Evolutionary conservation across 1,140 invertebrate species (phyloP), one percentile per base, ranked within the genome.

Genomic region (Patella vulgata): DNA sequence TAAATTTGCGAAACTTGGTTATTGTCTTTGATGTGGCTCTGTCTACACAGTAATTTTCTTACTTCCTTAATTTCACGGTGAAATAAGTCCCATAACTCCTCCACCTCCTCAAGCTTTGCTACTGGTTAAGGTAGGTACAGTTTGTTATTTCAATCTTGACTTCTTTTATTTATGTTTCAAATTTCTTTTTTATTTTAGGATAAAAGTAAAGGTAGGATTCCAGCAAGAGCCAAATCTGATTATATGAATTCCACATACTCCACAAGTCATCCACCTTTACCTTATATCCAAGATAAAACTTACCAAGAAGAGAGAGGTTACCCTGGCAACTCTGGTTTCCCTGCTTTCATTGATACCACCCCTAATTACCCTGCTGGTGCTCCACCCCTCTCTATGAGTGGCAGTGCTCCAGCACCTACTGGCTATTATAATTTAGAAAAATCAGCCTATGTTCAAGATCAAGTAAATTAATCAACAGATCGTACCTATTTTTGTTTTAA

Each of bases 181-280:
- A 47, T 5, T 9, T 36, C 42, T 33, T 54, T 40, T 43, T 51
- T n/a, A 21, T 61, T 72, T 19, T 70, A 82, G 82, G 80, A 79
- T 21, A 64, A 78, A 51, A 81, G 82, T 30, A 66, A 66, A 47
- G 74, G 81, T 50, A 64, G 74, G 42, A 63, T 83, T 17, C 75
- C 81, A 1, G 71, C 72, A 4, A 62, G 66, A 30, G 82, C 82
- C 9, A 54, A 78, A 27, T 73, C 74, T 11, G 77, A 74, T 9
- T 62, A 75, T 4, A 62, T 82, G 0, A 75, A 79, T 0, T 84
- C 82, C 6, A 68, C 81, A n/a, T 84, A 84, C 71, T 5, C 33
- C 33, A 78, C 80, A 0, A 74, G 80, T 11, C 82, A 84, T 47
- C 81, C 82, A 44, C 81, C 80, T 0, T 83, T 82, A 66, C 78